These are phyloP conservation scores for Acipenser ruthenus DNA, from an alignment of 2,797 vertebrate species.

Conservation along the genomic window DNA sequence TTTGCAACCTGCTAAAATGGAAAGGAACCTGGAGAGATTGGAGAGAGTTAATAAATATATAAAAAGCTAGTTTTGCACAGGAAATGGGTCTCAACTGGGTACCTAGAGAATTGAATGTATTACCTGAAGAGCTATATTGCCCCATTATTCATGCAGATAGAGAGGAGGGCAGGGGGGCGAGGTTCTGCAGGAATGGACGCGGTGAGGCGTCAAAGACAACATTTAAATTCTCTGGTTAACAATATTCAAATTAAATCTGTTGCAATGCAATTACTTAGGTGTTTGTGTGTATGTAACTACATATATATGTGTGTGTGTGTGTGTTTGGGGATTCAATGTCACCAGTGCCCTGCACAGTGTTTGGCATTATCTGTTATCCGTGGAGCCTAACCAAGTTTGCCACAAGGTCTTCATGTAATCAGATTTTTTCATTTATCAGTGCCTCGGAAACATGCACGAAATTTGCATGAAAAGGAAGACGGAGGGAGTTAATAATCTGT, in stretches of 20 bases:
- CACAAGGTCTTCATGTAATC: conserved; percentile 1
- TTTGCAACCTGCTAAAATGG: no score
- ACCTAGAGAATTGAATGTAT: not conserved
- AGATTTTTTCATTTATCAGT: conserved; percentile 11
- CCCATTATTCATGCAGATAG: not conserved
- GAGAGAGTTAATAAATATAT: no score
- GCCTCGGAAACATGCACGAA: not conserved
- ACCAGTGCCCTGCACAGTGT: not conserved
- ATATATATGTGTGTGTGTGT: not conserved
- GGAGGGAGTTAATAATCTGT: not conserved
- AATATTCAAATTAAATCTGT: conserved; percentile 5
- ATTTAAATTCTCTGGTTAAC: not conserved
- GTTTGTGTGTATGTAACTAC: no score
- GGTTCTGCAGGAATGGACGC: not conserved
- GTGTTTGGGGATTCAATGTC: not conserved
- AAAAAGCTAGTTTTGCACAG: no score
- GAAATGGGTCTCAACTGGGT: no score
- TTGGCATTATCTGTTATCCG: conserved; percentile 12
- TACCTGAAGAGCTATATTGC: not conserved
- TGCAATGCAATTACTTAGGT: not conserved
- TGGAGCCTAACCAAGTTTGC: conserved; percentile 3
- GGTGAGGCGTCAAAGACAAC: not conserved
- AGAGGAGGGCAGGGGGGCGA: not conserved
- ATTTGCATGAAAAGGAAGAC: not conserved
- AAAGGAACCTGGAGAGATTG: no score